Evolutionary conservation across 2,113 vertebrate species (phyloP), one percentile per base, ranked within the genome.

Genomic region (Oceanodroma tethys): DNA sequence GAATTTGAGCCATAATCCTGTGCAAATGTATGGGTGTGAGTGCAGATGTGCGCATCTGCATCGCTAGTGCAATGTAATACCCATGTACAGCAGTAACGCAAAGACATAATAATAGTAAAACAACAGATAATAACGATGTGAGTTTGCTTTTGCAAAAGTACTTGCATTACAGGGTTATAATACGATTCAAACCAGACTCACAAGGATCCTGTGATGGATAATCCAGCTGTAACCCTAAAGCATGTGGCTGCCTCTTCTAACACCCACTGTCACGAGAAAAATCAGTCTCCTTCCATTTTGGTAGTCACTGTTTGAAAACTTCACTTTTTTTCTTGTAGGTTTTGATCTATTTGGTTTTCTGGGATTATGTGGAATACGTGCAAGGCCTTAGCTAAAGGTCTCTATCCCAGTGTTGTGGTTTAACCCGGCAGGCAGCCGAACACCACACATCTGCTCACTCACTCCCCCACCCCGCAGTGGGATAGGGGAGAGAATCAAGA

Each of bases 1-100:
- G 71, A 83, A 62, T 81, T 89, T 40, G 36, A 94, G 81, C 74
- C n/a, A 1, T 93, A 95, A 97, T 93, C 84, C 95, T 6, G 62
- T 78, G 79, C 93, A 87, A 87, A 43, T 80, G 62, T 9, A 16
- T 11, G 93, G 65, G 59, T 60, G 86, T 58, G 25, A 91, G 87
- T 25, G 79, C 85, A 8, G 29, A 68, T 7, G 7, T n/a, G 70
- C 0, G 4, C 74, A 47, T 95, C 81, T 93, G 78, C 53, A 13
- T 40, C 48, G 2, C 87, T 93, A 80, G 91, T 62, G 74, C 84
- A 20, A 2, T 4, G 65, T 55, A 89, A 94, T 86, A 42, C 73
- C 58, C 52, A 2, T 0, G 2, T 7, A 36, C 38, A 23, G 63
- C 40, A 25, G 0, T 52, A n/a, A 29, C 0, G 6, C 38, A 32